Percentiles rank a stretch among this genome's conserved stretches.
Conservation (phyloP, 2,113 vertebrate genomes). For the Myotis lucifugus region DNA sequence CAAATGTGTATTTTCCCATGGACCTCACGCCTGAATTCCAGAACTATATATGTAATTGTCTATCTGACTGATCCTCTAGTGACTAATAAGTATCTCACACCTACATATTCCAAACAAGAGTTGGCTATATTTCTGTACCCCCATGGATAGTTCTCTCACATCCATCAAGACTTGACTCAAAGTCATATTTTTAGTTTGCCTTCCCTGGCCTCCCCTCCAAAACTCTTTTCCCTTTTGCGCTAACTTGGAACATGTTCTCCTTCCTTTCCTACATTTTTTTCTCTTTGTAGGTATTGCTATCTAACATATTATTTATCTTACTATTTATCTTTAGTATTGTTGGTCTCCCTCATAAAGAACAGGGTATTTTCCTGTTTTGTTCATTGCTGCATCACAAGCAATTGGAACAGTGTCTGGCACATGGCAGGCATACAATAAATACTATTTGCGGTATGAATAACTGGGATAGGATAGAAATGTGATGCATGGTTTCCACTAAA, state of each 20-base stretch:
- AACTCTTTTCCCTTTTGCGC: neutral
- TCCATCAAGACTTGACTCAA: neutral
- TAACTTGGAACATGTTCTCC: neutral
- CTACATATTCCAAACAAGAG: neutral
- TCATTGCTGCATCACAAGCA: neutral
- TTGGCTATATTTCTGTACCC: neutral
- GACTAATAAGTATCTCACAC: neutral
- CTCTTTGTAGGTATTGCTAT: neutral
- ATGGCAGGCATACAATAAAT: neutral
- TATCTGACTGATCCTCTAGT: neutral
- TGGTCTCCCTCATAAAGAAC: neutral
- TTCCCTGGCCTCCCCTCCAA: neutral
- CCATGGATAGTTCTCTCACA: neutral
- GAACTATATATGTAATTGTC: neutral
- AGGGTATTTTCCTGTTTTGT: neutral
- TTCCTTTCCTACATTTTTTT: neutral
- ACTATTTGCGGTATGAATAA: neutral
- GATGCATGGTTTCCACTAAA: neutral
- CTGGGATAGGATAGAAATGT: neutral
- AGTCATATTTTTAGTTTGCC: neutral
- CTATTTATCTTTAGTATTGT: slow-evolving; percentile 6
- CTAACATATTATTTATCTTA: neutral
- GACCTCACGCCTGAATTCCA: neutral
- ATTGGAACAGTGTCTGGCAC: neutral
- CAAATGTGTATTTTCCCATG: neutral